Evolutionary conservation across 2,797 vertebrate genomes (phyloP).

Genomic region (Ficedula albicollis): DNA sequence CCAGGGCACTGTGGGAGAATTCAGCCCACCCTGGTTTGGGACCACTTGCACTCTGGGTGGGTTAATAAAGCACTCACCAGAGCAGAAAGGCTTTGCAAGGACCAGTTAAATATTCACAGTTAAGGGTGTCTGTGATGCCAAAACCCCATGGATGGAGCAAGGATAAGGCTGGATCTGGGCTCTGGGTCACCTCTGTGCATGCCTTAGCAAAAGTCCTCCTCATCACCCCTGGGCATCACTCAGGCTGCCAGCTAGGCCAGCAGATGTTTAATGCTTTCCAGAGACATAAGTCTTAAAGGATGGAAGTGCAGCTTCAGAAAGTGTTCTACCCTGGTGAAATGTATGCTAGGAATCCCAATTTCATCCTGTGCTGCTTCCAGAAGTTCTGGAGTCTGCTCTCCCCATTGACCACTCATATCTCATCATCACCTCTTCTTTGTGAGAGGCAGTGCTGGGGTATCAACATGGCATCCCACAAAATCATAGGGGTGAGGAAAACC

Average conservation of each 20-base stretch:
- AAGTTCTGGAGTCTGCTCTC: not conserved
- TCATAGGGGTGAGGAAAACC: not conserved
- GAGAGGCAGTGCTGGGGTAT: not conserved
- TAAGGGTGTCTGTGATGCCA: not conserved
- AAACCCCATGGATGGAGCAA: not conserved
- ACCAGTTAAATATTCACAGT: not conserved
- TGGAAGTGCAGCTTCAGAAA: not conserved
- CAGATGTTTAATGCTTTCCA: not conserved
- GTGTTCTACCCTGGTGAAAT: not conserved
- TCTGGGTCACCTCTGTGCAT: not conserved
- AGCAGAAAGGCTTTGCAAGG: not conserved
- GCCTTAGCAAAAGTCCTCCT: not conserved
- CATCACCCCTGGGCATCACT: accelerated
- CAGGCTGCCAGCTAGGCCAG: not conserved
- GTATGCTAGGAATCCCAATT: not conserved
- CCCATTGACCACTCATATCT: not conserved
- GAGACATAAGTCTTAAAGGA: not conserved
- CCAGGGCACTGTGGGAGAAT: not conserved
- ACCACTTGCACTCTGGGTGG: accelerated
- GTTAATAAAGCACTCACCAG: not conserved
- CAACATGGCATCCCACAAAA: accelerated
- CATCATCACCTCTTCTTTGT: not conserved
- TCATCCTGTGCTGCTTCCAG: not conserved
- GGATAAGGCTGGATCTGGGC: not conserved
- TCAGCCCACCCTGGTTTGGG: not conserved